phyloP scores from a whole-genome alignment of 2,888 invertebrate species.

The Oxyteleia sp. region DNA sequence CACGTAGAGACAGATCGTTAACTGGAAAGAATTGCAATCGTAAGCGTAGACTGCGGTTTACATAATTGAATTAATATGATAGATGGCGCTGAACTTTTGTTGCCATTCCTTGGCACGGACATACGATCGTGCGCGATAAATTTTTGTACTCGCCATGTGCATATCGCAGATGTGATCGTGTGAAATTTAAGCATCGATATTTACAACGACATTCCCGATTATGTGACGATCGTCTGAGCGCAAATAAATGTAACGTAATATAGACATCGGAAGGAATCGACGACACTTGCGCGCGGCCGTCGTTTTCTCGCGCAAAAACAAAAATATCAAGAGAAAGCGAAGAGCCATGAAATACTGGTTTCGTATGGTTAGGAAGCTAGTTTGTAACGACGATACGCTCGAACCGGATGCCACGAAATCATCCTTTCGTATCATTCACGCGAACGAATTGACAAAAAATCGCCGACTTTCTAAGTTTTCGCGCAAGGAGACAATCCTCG shows the following conservation, averaged over 20 bases:
- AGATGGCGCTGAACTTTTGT: too few species aligned
- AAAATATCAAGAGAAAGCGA: conserved; percentile 71
- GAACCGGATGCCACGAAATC: conserved; percentile 70
- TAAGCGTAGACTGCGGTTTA: too few species aligned
- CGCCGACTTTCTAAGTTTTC: conserved; percentile 61
- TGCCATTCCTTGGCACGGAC: not conserved
- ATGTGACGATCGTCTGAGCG: conserved; percentile 20
- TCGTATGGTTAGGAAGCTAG: conserved; percentile 63
- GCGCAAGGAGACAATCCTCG: conserved; percentile 33
- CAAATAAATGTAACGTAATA: conserved; percentile 47
- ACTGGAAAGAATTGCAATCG: too few species aligned
- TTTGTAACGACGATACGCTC: conserved; percentile 65
- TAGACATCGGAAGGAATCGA: conserved; percentile 38
- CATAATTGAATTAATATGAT: too few species aligned
- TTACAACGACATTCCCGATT: conserved; percentile 5
- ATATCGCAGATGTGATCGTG: conserved; percentile 1
- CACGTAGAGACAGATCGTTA: too few species aligned
- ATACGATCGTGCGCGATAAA: not conserved
- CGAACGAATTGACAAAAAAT: conserved; percentile 62
- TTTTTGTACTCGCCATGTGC: not conserved
- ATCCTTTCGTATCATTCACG: conserved; percentile 72
- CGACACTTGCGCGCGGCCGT: conserved; percentile 26
- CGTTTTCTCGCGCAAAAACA: conserved; percentile 64
- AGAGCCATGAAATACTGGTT: conserved; percentile 68
- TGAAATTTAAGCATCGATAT: conserved; percentile 15